Base-by-base conservation (phyloP, 2,113 vertebrate species). In the Chloropsis hardwickii region DNA sequence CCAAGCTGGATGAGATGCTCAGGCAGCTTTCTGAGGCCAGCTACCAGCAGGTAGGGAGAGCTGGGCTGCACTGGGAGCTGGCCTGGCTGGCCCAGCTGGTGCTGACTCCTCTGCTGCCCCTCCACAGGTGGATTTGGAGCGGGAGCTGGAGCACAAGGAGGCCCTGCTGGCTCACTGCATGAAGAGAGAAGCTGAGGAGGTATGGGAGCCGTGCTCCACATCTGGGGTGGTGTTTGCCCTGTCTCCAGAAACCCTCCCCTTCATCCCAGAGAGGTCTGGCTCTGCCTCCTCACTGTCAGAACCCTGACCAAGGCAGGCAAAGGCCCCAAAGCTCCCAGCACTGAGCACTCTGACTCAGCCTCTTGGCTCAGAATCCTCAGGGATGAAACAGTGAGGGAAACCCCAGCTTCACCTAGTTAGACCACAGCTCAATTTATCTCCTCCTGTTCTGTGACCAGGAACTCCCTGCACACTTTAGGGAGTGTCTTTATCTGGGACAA, bases 1-100 rank as follows among this genome's bases (percentile, higher is more conserved):
- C 78, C 93, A 99, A 98, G 88, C 94, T 99, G 87, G 99, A 99
- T 31, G 99, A 99, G 27, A 97, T 98, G 70, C 97, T 98, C 60
- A 95, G 97, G 61, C 99, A 98, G 96, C 98, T 98, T 42, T 98
- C 98, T 0, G 98, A 99, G 86, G 98, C 97, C 95, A 98, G 94
- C 92, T 98, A 98, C 92, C 98, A 98, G 57, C 98, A 99, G 99
- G 99, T 99, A 96, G 28, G 61, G 58, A 47, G 24, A 23, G 62
- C 11, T 56, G 60, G 73, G 45, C 64, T 66, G 57, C 28, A 2
- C 61, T 51, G 81, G 24, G 54, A 16, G 44, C 58, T 65, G 25
- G 4, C 2, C 40, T 51, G 61, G 27, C 50, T 27, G 51, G 12
- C 48, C 61, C 60, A 45, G 13, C 6, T 16, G 78, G 31, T 54